Evolutionary conservation across 1,140 invertebrate species (phyloP).

Genomic region (Dendrolimus punctatus): DNA sequence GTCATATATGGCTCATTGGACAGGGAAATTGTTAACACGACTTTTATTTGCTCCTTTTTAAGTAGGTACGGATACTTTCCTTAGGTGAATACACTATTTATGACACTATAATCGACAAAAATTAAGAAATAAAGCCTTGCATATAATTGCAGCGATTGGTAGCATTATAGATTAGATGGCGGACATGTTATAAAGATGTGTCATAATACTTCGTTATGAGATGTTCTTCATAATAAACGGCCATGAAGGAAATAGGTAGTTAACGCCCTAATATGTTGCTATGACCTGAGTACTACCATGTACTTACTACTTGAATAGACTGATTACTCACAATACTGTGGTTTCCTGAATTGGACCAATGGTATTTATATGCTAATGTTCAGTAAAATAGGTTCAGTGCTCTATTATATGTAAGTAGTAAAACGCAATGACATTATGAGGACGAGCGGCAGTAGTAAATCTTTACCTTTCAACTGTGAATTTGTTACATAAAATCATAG

Average conservation of each 20-base stretch:
- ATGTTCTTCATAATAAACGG: no score
- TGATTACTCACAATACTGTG: slow-evolving; percentile 5
- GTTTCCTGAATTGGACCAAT: slow-evolving; percentile 6
- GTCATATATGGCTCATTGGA: no score
- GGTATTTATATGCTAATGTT: slow-evolving; percentile 16
- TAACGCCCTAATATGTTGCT: background rate
- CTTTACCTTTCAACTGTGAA: slow-evolving; percentile 11
- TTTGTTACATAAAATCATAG: slow-evolving; percentile 15
- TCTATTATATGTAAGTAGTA: slow-evolving; percentile 15
- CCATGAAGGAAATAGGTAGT: background rate
- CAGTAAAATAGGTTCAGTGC: slow-evolving; percentile 10
- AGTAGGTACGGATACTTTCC: no score
- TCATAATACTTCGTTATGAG: no score
- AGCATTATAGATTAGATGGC: no score
- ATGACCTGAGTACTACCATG: background rate
- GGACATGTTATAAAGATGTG: no score
- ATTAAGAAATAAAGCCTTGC: no score
- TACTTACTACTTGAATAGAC: background rate
- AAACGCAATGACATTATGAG: slow-evolving; percentile 21
- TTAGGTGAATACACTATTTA: no score
- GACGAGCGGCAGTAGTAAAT: slow-evolving; percentile 14
- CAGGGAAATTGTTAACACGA: no score
- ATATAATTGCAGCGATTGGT: no score
- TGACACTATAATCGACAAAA: no score
- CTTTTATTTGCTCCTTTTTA: no score